A percentile compares a stretch with the other conserved stretches of the same genome.
These are phyloP conservation scores for Plecturocebus donacophilus DNA, from an alignment of 2,113 vertebrate genomes.

Conservation along the genomic window DNA sequence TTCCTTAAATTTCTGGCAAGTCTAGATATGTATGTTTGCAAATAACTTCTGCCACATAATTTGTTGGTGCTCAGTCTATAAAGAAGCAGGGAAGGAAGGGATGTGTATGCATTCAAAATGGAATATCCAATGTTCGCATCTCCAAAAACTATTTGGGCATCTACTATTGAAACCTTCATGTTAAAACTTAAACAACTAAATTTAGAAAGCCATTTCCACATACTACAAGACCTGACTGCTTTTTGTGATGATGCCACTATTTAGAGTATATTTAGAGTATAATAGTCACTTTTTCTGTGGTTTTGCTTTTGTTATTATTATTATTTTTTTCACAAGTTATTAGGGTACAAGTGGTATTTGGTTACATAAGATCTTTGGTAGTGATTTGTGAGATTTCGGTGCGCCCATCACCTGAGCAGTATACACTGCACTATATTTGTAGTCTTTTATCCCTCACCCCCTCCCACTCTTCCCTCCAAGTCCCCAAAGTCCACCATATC, in stretches of 20 bases:
- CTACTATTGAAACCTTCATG: slow-evolving; percentile 50
- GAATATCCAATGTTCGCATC: slow-evolving; percentile 19
- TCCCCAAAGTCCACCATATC: too few species aligned
- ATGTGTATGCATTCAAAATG: slow-evolving; percentile 43
- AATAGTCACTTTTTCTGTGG: not conserved
- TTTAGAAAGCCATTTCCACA: not conserved
- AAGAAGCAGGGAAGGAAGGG: slow-evolving; percentile 22
- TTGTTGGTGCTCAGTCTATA: slow-evolving; percentile 47
- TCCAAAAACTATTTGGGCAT: slow-evolving; percentile 43
- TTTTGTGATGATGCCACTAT: not conserved
- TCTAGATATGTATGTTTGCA: slow-evolving; percentile 65
- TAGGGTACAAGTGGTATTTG: too few species aligned
- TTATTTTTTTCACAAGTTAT: too few species aligned
- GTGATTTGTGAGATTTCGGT: too few species aligned
- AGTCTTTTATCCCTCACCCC: too few species aligned
- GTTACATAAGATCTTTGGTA: too few species aligned
- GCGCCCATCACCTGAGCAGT: too few species aligned
- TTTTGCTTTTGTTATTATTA: not conserved
- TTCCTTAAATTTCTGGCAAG: slow-evolving; percentile 77
- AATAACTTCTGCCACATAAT: slow-evolving; percentile 66
- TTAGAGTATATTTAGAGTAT: not conserved
- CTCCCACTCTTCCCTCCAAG: too few species aligned
- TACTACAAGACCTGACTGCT: not conserved
- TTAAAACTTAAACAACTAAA: slow-evolving; percentile 12
- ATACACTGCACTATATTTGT: too few species aligned